These are phyloP conservation scores for Martes martes DNA, from an alignment of 2,113 vertebrate species.

Conservation along the genomic window DNA sequence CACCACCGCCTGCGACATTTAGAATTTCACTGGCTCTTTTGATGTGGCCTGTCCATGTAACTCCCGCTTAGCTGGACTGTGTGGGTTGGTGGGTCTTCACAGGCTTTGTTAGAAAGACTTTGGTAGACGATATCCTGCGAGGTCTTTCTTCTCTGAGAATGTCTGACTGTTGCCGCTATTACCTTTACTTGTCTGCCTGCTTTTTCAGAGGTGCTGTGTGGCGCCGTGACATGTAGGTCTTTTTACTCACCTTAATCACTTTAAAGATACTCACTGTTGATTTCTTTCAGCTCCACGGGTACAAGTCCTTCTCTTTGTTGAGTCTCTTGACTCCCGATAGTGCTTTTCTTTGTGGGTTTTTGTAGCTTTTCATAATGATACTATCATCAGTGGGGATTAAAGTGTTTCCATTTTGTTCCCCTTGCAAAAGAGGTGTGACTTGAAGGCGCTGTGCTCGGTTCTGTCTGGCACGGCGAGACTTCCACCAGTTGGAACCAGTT, in stretches of 20 bases:
- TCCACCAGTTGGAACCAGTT: not conserved
- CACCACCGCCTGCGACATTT: not conserved
- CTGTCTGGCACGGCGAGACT: not conserved
- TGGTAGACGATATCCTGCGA: not conserved
- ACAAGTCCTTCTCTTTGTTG: not conserved
- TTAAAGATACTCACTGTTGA: not conserved
- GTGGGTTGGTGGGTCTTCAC: not conserved
- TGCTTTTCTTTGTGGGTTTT: not conserved
- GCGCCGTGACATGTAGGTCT: not conserved
- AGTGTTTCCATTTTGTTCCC: not conserved
- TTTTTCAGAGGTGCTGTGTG: not conserved
- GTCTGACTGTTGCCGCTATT: fast-evolving
- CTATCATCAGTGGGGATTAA: not conserved
- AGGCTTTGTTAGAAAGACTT: not conserved
- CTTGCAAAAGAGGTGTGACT: not conserved
- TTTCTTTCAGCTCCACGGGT: not conserved
- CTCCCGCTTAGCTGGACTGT: not conserved
- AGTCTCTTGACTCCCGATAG: not conserved
- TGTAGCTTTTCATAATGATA: not conserved
- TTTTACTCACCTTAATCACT: not conserved
- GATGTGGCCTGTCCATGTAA: not conserved
- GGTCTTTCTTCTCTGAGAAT: not conserved
- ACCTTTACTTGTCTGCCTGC: not conserved
- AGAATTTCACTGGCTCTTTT: not conserved
- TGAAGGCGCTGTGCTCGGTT: not conserved